These are phyloP conservation scores for Ariopsis seemanni DNA, from an alignment of 2,113 vertebrate genomes.

Conservation along the genomic window DNA sequence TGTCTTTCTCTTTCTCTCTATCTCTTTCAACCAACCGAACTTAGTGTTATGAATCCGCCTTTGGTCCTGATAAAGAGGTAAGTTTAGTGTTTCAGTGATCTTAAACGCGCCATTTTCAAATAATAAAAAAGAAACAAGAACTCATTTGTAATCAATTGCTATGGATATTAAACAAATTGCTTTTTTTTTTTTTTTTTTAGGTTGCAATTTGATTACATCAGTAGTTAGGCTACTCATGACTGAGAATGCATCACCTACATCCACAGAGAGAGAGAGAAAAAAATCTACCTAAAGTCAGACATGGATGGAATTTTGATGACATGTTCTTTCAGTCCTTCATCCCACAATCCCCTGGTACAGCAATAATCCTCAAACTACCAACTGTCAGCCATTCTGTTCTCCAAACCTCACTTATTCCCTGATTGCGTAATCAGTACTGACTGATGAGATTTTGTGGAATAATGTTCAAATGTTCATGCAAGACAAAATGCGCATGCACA, in stretches of 20 bases:
- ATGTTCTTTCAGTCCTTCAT: slow-evolving; percentile 12
- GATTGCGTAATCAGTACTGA: slow-evolving; percentile 31
- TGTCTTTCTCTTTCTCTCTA: slow-evolving; percentile 19
- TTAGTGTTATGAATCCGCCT: slow-evolving; percentile 46
- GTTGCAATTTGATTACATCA: slow-evolving; percentile 43
- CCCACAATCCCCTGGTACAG: slow-evolving; percentile 4
- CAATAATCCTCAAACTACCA: slow-evolving; percentile 26
- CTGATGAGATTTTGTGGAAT: slow-evolving; percentile 14
- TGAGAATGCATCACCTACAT: slow-evolving; percentile 28
- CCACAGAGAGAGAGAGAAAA: neutral
- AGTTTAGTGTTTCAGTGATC: neutral
- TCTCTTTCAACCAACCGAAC: slow-evolving; percentile 33
- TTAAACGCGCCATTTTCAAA: neutral
- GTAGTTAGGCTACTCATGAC: neutral
- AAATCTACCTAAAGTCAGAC: slow-evolving; percentile 29
- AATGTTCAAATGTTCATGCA: neutral
- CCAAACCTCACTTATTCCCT: neutral
- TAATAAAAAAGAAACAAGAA: slow-evolving; percentile 1
- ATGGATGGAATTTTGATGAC: slow-evolving; percentile 48
- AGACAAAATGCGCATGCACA: neutral
- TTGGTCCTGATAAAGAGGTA: slow-evolving; percentile 21
- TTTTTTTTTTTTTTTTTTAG: neutral
- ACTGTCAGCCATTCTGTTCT: slow-evolving; percentile 16
- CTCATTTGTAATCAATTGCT: neutral
- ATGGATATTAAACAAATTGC: neutral